These are phyloP conservation scores for Notodromas monacha DNA, from an alignment of 2,888 invertebrate species.

Conservation along the genomic window DNA sequence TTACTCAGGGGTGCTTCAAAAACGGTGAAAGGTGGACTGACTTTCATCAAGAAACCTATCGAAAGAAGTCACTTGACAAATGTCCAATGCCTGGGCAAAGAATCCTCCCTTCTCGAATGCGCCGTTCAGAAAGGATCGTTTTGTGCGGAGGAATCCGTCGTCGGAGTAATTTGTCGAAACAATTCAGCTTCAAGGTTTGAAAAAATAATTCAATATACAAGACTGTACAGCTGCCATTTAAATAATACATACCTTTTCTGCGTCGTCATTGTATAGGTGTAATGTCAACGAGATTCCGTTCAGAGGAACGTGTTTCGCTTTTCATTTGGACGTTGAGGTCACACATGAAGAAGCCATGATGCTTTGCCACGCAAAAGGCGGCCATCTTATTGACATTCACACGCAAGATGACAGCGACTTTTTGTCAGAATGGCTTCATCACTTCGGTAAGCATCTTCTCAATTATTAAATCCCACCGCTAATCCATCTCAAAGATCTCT, in stretches of 20 bases:
- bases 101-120: conserved; percentile 16
- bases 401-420: conserved; percentile 23
- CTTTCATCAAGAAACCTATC: background rate
- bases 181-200: background rate
- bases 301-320: conserved; percentile 20
- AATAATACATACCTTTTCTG: too few species aligned
- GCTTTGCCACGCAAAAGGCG: conserved; percentile 17
- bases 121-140: conserved; percentile 8
- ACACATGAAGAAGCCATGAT: conserved; percentile 12
- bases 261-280: too few species aligned
- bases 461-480: too few species aligned
- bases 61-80: background rate
- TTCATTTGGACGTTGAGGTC: conserved; percentile 15
- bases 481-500: too few species aligned
- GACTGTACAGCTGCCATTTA: too few species aligned
- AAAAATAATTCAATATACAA: too few species aligned
- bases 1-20: conserved; percentile 18
- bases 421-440: conserved; percentile 20
- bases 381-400: conserved; percentile 19
- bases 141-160: background rate
- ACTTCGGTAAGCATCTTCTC: background rate
- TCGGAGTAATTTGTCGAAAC: conserved; percentile 1
- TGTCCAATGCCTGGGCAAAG: conserved; percentile 17
- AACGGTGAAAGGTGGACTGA: background rate
- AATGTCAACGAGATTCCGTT: conserved; percentile 19